A percentile compares a stretch with the other conserved stretches of the same genome.
Evolutionary conservation across 2,888 invertebrate species (phyloP).

Genomic region (Rapana venosa): DNA sequence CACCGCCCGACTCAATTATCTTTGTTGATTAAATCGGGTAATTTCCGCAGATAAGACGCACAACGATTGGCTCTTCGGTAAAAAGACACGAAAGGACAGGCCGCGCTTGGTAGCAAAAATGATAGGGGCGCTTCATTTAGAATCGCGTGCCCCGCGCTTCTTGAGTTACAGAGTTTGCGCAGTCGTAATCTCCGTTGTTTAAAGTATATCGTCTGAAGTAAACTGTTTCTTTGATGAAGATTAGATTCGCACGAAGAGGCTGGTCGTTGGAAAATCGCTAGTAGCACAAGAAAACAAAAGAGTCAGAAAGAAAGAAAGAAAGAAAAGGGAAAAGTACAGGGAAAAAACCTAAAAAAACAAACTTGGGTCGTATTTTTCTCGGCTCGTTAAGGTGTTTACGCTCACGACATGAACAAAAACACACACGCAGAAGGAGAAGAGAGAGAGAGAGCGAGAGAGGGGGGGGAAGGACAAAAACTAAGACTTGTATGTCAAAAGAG

Average conservation of each 20-base stretch:
- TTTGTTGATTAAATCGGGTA: slow-evolving; percentile 45
- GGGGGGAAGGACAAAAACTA: not conserved
- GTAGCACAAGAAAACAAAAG: slow-evolving; percentile 16
- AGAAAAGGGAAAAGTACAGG: no score
- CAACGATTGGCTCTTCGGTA: slow-evolving; percentile 40
- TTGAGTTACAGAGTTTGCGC: slow-evolving; percentile 17
- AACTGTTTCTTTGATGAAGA: slow-evolving; percentile 39
- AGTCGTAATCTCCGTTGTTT: slow-evolving; percentile 28
- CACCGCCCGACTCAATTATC: slow-evolving; percentile 39
- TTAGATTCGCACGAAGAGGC: slow-evolving; percentile 33
- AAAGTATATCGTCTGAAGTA: slow-evolving; percentile 33
- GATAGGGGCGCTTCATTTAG: slow-evolving; percentile 34
- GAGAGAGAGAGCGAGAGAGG: no score
- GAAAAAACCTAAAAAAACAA: not conserved
- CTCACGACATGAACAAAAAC: slow-evolving; percentile 9
- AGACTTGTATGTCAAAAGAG: not conserved
- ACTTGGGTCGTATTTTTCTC: not conserved
- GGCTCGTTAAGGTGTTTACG: slow-evolving; percentile 32
- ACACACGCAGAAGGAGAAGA: not conserved
- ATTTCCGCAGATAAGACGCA: slow-evolving; percentile 38
- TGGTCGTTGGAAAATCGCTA: not conserved
- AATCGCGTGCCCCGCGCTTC: slow-evolving; percentile 23
- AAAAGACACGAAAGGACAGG: slow-evolving; percentile 24
- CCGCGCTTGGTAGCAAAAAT: not conserved
- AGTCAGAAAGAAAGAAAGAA: not conserved